A percentile compares a stretch with the other conserved stretches of the same genome.
Conservation (phyloP, 1,140 invertebrate species). For the Cardiocondyla obscurior region DNA sequence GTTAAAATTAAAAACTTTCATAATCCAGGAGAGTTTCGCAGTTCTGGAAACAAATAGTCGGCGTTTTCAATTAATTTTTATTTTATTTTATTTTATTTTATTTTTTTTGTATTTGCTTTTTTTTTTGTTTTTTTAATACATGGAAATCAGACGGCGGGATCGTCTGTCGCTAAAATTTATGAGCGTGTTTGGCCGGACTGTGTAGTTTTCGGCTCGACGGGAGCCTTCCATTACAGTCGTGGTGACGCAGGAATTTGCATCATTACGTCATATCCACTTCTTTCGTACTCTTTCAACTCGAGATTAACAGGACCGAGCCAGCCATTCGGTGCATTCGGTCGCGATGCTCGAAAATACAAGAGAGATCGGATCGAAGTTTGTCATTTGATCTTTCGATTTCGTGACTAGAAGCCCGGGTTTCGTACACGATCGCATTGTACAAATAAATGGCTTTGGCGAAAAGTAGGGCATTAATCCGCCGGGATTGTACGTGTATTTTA, state of each 20-base stretch:
- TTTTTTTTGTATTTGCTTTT: too few species aligned
- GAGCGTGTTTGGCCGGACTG: slow-evolving; percentile 62
- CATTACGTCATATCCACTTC: slow-evolving; percentile 11
- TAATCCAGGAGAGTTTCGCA: background rate
- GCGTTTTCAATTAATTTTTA: slow-evolving; percentile 41
- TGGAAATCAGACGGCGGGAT: slow-evolving; percentile 43
- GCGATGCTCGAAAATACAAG: background rate
- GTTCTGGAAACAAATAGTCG: slow-evolving; percentile 27
- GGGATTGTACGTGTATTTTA: background rate
- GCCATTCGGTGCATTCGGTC: background rate
- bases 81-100: too few species aligned
- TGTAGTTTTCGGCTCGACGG: slow-evolving; percentile 48
- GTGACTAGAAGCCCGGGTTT: background rate
- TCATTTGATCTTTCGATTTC: slow-evolving; percentile 41
- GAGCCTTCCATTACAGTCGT: background rate
- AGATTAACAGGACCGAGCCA: slow-evolving; percentile 18
- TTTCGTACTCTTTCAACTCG: slow-evolving; percentile 19
- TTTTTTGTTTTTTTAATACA: too few species aligned
- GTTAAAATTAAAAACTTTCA: slow-evolving; percentile 42
- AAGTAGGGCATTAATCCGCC: slow-evolving; percentile 16
- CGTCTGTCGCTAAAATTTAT: slow-evolving; percentile 57
- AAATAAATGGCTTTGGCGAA: slow-evolving; percentile 10
- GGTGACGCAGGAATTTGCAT: background rate
- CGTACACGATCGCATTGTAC: background rate
- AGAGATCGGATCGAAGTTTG: slow-evolving; percentile 19